Evolutionary conservation across 2,797 vertebrate species (phyloP).

Genomic region (Betta splendens): DNA sequence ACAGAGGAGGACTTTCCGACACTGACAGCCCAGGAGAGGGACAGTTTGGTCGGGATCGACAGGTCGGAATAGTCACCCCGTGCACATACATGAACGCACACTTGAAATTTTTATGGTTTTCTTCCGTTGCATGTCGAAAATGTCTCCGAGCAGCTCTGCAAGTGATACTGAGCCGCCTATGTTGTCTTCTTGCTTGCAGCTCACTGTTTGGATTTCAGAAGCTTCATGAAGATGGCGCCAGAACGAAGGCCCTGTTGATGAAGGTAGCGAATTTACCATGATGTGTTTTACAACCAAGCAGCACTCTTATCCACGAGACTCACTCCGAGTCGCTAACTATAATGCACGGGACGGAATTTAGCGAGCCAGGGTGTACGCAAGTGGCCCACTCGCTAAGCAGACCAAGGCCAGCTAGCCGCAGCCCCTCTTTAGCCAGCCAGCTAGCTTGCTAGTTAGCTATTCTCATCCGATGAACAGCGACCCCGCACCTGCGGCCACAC

Average conservation of each 20-base stretch:
- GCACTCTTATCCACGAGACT: not conserved
- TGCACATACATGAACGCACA: slow-evolving; percentile 48
- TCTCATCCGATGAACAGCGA: slow-evolving; percentile 50
- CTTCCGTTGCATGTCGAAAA: slow-evolving; percentile 37
- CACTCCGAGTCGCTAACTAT: not conserved
- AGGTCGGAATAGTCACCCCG: slow-evolving; percentile 82
- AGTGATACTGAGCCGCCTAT: slow-evolving; percentile 80
- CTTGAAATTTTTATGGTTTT: slow-evolving; percentile 42
- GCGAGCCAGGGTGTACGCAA: slow-evolving; percentile 15
- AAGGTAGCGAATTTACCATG: slow-evolving; percentile 83
- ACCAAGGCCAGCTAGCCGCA: slow-evolving; percentile 73
- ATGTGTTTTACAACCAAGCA: slow-evolving; percentile 30
- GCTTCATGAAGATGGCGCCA: slow-evolving; percentile 99
- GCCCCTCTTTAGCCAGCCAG: slow-evolving; percentile 60
- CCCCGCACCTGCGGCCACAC: slow-evolving; percentile 72
- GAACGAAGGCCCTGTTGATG: slow-evolving; percentile 97
- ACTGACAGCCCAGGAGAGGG: slow-evolving; percentile 96
- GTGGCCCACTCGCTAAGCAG: slow-evolving; percentile 56
- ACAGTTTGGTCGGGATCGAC: slow-evolving; percentile 91
- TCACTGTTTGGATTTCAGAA: slow-evolving; percentile 96
- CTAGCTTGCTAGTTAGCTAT: slow-evolving; percentile 61
- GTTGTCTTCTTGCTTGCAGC: slow-evolving; percentile 86
- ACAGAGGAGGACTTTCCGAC: slow-evolving; percentile 98
- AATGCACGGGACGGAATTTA: slow-evolving; percentile 32
- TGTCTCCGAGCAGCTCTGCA: slow-evolving; percentile 50